Percentiles rank a stretch among this genome's conserved stretches.
phyloP scores from a whole-genome alignment of 2,888 invertebrate species.

The Napeogenes sylphis region DNA sequence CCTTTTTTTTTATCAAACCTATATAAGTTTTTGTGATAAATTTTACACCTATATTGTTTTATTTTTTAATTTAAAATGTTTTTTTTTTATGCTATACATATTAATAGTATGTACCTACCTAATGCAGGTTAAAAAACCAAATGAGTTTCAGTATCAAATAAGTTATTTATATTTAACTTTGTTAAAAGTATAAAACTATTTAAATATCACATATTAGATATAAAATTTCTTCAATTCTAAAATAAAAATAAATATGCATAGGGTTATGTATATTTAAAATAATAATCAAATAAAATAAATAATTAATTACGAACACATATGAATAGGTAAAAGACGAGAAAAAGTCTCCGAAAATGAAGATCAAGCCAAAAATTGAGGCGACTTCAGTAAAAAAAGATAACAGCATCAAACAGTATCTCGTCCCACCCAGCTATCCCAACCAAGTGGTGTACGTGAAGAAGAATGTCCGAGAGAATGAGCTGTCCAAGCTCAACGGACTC shows the following conservation, averaged over 20 bases:
- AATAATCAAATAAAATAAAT: neutral
- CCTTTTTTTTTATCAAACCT: neutral
- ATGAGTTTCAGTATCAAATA: too few relatives aligned
- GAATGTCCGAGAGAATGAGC: slow-evolving; percentile 65
- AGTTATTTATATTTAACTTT: too few relatives aligned
- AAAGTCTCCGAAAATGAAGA: slow-evolving; percentile 38
- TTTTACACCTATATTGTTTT: neutral
- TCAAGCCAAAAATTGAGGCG: slow-evolving; percentile 32
- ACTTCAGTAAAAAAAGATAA: slow-evolving; percentile 29
- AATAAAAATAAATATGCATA: too few relatives aligned
- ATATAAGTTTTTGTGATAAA: neutral
- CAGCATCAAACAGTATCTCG: slow-evolving; percentile 54
- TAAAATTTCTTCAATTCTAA: too few relatives aligned
- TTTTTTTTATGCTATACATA: too few relatives aligned
- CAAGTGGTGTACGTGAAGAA: slow-evolving; percentile 66
- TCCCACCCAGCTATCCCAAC: slow-evolving; percentile 63
- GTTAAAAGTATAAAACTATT: too few relatives aligned
- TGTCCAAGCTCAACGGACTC: slow-evolving; percentile 62
- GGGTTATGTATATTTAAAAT: too few relatives aligned
- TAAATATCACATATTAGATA: too few relatives aligned
- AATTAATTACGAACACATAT: neutral
- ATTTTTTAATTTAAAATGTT: neutral
- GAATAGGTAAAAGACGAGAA: slow-evolving; percentile 26
- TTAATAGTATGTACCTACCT: too few relatives aligned
- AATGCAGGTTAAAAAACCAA: too few relatives aligned